Conservation (phyloP, 2,113 vertebrate genomes). For the Etia nguti region DNA sequence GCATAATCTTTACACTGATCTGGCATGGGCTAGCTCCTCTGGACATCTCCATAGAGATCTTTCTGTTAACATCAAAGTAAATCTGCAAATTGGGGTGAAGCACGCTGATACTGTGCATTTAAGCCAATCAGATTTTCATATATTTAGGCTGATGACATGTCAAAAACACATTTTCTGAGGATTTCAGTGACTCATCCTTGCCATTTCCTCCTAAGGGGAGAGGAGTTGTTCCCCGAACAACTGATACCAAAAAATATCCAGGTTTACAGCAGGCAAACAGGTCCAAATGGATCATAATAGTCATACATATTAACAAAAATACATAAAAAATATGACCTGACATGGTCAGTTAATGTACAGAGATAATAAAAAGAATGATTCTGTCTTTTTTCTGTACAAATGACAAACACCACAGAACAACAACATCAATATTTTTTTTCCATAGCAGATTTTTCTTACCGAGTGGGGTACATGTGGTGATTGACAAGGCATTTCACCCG, state of each 20-base stretch:
- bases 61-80: constrained; percentile 32
- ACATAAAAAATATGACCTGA: constrained; percentile 76
- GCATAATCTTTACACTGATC: not conserved
- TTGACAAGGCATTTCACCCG: constrained; percentile 47
- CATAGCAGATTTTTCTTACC: constrained; percentile 56
- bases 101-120: not conserved
- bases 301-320: constrained; percentile 76
- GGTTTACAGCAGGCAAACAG: constrained; percentile 77
- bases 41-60: not conserved
- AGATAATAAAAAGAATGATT: constrained; percentile 63
- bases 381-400: constrained; percentile 83
- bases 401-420: constrained; percentile 97
- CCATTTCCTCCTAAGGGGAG: constrained; percentile 45
- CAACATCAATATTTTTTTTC: constrained; percentile 79
- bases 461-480: constrained; percentile 31
- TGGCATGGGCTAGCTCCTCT: constrained; percentile 1
- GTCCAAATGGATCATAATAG: constrained; percentile 67
- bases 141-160: not conserved
- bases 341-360: constrained; percentile 70
- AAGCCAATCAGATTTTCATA: not conserved
- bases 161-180: constrained; percentile 24
- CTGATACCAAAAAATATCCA: constrained; percentile 76
- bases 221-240: constrained; percentile 56
- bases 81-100: constrained; percentile 39
- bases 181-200: constrained; percentile 34